Evolutionary conservation across 2,113 vertebrate genomes (phyloP).

Genomic region (Oryctolagus cuniculus): mOryCun1.1 NC_091450.1:12619501-12620000

Average conservation of each 20-base stretch:
- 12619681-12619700: too few species aligned
- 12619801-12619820: not conserved
- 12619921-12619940: not conserved
- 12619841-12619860: not conserved
- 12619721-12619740: not conserved
- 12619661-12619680: too few species aligned
- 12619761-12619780: not conserved
- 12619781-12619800: not conserved
- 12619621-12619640: too few species aligned
- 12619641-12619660: too few species aligned
- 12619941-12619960: not conserved
- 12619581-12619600: too few species aligned
- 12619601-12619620: too few species aligned
- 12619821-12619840: not conserved
- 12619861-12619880: not conserved
- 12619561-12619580: too few species aligned
- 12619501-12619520: too few species aligned
- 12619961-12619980: not conserved
- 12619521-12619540: too few species aligned
- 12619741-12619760: too few species aligned
- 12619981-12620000: not conserved
- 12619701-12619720: too few species aligned
- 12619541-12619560: too few species aligned
- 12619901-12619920: not conserved
- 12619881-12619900: rapidly evolving